Base-by-base conservation (phyloP, 2,888 invertebrate species). In the Monoplex corrugatus region DNA sequence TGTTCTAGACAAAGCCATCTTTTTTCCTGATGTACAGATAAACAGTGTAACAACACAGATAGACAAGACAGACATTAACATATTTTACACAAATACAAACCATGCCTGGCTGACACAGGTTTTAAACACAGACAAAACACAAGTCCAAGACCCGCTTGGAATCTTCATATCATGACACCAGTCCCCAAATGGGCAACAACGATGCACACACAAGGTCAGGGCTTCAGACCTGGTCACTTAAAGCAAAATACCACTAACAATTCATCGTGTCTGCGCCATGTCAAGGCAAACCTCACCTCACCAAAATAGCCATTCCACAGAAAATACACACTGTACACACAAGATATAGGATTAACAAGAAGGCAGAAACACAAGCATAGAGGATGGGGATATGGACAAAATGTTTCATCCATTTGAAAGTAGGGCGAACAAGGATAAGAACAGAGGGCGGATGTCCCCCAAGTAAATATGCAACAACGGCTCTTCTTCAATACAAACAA, bases 101-200 rank as follows among this genome's bases (percentile, higher is more conserved):
- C n/a, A n/a, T 6, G 68, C 23, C 28, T 57, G 57, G 2, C 32
- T 38, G 38, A 85, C 10, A 57, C 23, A 28, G 35, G 38, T 23
- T n/a, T n/a, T n/a, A 84, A 43, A 38, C 35, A 43, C 32, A 72
- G 28, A 32, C 23, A n/a, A 83, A 40, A 87, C 28, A 44, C 23
- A 88, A n/a, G 35, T 40, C 87, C 87, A 80, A 87, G 87, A 80
- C 87, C 87, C 19, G 87, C 87, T 87, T 50, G 87, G 87, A 87
- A 78, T 80, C 40, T 35, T 44, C 8, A 85, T 35, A 10, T 38
- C 10, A 32, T 38, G 38, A 35, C 35, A 35, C 75, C 23, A 75
- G 23, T 75, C 38, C 38, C 38, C 28, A 75, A 75, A 35, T 23
- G 28, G 63, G 63, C 75, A 75, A 75, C 75, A 75, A 75, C 16